Evolutionary conservation across 2,888 invertebrate species (phyloP), one percentile per base, ranked within the genome.

Genomic region (Platypus cylindrus): DNA sequence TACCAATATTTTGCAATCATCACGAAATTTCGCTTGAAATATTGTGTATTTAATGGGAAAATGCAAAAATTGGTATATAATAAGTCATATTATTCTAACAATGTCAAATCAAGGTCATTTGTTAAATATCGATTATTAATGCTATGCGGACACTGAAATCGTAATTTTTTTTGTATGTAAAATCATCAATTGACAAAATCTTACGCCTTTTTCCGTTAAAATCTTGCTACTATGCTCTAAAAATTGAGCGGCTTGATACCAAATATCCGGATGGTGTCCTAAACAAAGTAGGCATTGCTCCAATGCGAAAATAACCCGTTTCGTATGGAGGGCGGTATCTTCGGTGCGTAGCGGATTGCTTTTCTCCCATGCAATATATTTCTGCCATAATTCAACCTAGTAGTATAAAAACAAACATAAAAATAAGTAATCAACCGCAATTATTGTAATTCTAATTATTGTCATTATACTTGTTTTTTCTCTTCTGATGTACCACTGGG

Each of bases 351-450:
- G 65, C 0, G 98, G 98, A 66, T 99, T 99, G 17, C 81, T 78
- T 37, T 95, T 85, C 64, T 99, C 98, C 86, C 95, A 99, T 1
- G 78, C 69, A 48, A 99, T 95, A 59, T 95, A 98, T 55, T 94
- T 95, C 64, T 97, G 95, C 98, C 98, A 99, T 5, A 97, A 63
- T 45, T 97, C 95, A 38, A 97, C 93, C 90, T 87, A 53, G n/a
- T n/a, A n/a, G n/a, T n/a, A n/a, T n/a, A n/a, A n/a, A n/a, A n/a
- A n/a, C n/a, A n/a, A n/a, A n/a, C n/a, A n/a, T n/a, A n/a, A n/a
- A n/a, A n/a, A n/a, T n/a, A n/a, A n/a, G n/a, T n/a, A n/a, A n/a
- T n/a, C n/a, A n/a, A n/a, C n/a, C n/a, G n/a, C n/a, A n/a, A n/a
- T n/a, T n/a, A n/a, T n/a, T n/a, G n/a, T n/a, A n/a, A n/a, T n/a